phyloP scores from a whole-genome alignment of 2,888 invertebrate species.

The Tanypteryx hageni region DNA sequence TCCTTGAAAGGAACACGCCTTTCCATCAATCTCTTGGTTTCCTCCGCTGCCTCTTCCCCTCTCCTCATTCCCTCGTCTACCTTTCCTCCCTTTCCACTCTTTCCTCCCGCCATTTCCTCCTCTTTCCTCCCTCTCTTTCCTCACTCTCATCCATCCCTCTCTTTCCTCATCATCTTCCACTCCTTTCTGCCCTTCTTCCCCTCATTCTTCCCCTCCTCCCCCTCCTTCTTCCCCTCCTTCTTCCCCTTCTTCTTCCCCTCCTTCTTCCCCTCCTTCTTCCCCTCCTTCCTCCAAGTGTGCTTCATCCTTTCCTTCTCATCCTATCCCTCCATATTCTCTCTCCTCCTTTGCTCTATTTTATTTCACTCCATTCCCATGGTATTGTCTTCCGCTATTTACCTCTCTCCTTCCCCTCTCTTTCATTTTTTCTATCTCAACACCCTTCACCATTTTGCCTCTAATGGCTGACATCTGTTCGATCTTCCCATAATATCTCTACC shows the following conservation, averaged over 20 bases:
- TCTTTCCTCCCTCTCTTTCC: background rate
- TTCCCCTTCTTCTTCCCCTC: background rate
- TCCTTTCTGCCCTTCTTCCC: background rate
- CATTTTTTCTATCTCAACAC: too few species aligned
- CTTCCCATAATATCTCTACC: too few species aligned
- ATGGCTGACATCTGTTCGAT: too few species aligned
- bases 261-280: background rate
- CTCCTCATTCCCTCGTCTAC: background rate
- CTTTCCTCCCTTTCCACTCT: background rate
- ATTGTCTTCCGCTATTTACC: too few species aligned
- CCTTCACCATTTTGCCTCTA: too few species aligned
- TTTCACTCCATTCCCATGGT: too few species aligned
- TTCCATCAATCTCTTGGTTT: constrained; percentile 43
- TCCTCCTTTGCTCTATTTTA: background rate
- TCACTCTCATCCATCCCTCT: background rate
- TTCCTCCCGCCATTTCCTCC: background rate
- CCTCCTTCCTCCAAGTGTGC: background rate
- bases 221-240: background rate
- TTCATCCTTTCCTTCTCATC: too few species aligned
- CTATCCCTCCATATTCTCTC: background rate
- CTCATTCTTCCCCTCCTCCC: background rate
- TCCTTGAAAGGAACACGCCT: background rate
- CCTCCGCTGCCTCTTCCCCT: background rate
- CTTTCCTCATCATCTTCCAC: background rate
- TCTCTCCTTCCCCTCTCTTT: too few species aligned